Conservation (phyloP, 2,113 vertebrate genomes). For the Phalacrocorax carbo region DNA sequence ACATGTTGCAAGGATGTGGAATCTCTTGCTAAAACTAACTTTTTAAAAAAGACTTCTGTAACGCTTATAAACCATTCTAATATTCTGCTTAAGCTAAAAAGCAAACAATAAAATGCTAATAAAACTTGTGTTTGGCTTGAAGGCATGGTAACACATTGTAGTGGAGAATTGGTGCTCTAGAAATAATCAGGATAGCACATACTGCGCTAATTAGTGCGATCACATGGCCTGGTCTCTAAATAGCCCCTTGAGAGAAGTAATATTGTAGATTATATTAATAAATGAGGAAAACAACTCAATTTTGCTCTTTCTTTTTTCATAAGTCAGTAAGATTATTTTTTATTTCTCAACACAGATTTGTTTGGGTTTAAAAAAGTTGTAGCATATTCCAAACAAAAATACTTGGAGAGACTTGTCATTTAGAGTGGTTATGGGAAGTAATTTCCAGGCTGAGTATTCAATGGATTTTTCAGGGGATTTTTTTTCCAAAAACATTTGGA, state of each 20-base stretch:
- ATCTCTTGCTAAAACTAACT: background rate
- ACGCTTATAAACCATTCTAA: background rate
- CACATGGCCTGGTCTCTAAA: background rate
- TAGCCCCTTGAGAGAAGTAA: background rate
- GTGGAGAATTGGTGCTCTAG: background rate
- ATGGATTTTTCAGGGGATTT: background rate
- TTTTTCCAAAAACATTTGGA: background rate
- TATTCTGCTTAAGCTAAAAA: background rate
- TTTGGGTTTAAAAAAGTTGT: background rate
- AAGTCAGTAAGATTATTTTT: background rate
- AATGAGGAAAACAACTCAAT: background rate
- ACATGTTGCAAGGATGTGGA: background rate
- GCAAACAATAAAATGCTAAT: background rate
- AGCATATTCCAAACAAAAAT: background rate
- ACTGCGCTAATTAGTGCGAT: background rate
- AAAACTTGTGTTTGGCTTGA: slow-evolving; percentile 5
- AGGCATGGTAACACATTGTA: background rate
- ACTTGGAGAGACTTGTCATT: background rate
- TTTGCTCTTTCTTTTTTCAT: background rate
- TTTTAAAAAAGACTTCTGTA: background rate
- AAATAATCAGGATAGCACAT: background rate
- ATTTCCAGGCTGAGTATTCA: background rate
- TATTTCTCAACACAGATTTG: background rate
- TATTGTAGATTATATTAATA: background rate
- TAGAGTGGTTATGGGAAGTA: background rate